Evolutionary conservation across 2,888 invertebrate genomes (phyloP).

Genomic region (Fragum sueziense): DNA sequence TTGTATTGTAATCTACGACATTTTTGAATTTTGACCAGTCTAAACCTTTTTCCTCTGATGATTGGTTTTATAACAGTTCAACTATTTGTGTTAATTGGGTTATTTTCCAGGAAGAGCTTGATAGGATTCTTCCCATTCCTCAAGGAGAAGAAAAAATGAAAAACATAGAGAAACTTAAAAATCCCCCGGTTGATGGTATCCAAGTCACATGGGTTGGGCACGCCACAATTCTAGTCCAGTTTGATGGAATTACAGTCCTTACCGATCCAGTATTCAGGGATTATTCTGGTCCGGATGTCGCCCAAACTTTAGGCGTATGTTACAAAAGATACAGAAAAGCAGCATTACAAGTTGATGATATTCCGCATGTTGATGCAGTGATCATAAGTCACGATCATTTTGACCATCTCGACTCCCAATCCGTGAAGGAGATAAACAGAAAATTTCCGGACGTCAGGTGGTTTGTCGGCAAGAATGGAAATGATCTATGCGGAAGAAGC

Average conservation of each 20-base stretch:
- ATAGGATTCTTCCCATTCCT: conserved; percentile 72
- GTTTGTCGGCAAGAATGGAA: conserved; percentile 71
- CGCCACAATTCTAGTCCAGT: conserved; percentile 82
- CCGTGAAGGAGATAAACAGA: conserved; percentile 72
- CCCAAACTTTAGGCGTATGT: conserved; percentile 63
- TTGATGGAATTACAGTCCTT: conserved; percentile 82
- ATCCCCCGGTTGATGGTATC: conserved; percentile 66
- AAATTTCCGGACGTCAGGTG: conserved; percentile 41
- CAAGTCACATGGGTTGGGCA: conserved; percentile 83
- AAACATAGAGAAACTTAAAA: neutral
- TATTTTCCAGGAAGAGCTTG: conserved; percentile 51
- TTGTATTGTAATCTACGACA: too few species aligned
- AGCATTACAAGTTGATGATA: conserved; percentile 77
- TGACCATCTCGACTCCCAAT: conserved; percentile 82
- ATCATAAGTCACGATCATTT: conserved; percentile 84
- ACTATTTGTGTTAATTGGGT: neutral
- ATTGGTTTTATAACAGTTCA: too few species aligned
- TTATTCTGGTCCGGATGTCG: conserved; percentile 77
- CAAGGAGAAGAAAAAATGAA: conserved; percentile 64
- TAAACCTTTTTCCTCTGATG: too few species aligned
- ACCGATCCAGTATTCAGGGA: conserved; percentile 83
- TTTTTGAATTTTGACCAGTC: too few species aligned
- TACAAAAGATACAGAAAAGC: conserved; percentile 80
- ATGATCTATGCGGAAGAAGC: conserved; percentile 67
- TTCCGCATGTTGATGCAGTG: conserved; percentile 82